These are phyloP conservation scores for Pachycephala philippinensis DNA, from an alignment of 2,113 vertebrate species.

Conservation along the genomic window DNA sequence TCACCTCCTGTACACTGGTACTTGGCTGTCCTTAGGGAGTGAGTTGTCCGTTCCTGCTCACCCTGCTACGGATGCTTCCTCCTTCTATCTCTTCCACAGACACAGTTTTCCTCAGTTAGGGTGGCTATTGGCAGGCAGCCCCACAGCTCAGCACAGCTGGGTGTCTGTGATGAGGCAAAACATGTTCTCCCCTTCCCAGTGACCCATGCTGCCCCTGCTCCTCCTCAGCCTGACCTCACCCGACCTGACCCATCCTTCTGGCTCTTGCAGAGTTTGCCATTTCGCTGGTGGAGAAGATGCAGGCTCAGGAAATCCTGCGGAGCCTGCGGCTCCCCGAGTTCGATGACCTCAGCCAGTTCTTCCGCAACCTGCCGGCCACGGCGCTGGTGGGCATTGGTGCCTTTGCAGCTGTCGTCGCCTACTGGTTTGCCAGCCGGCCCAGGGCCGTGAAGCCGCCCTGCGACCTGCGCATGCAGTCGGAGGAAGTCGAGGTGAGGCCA, in stretches of 20 bases:
- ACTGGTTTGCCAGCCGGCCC: constrained; percentile 92
- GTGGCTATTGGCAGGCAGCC: background rate
- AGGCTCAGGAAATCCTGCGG: constrained; percentile 88
- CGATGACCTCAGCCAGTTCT: constrained; percentile 86
- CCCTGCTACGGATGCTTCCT: background rate
- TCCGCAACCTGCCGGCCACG: constrained; percentile 85
- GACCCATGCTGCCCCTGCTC: rapidly evolving
- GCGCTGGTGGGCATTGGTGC: constrained; percentile 90
- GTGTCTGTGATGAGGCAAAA: background rate
- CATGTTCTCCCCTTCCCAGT: rapidly evolving
- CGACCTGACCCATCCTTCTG: background rate
- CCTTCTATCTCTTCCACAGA: rapidly evolving
- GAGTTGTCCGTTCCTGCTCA: background rate
- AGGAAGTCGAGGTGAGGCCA: constrained; percentile 86
- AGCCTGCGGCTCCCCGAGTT: constrained; percentile 87
- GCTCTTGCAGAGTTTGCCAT: constrained; percentile 82
- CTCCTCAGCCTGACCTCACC: rapidly evolving
- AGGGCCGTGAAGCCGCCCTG: constrained; percentile 87
- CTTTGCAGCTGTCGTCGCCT: constrained; percentile 86
- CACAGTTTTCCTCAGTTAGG: background rate
- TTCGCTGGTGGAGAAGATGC: constrained; percentile 93
- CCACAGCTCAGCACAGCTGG: background rate
- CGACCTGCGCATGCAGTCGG: constrained; percentile 86
- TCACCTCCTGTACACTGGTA: rapidly evolving
- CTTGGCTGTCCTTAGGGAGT: rapidly evolving